Evolutionary conservation across 2,888 invertebrate genomes (phyloP), one percentile per base, ranked within the genome.

Genomic region (Tenthredo amoena): DNA sequence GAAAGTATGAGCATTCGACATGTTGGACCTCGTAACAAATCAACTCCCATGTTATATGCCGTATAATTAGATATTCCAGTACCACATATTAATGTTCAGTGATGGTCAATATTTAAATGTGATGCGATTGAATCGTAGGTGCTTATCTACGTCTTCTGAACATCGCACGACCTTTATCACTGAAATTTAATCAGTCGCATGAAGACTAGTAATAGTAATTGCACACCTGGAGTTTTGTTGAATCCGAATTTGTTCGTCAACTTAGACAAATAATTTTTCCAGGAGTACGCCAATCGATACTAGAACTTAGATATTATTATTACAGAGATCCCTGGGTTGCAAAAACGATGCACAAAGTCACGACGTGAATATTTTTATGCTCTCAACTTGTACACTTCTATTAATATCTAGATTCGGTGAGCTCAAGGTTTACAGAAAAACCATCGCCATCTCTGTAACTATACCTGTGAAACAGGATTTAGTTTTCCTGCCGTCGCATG

Each of bases 11-110:
- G n/a, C 55, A n/a, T 18, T 55, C n/a, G 55, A n/a, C n/a, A 7
- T 55, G 55, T 7, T n/a, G n/a, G n/a, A 55, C 55, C n/a, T 6
- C 7, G 7, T 55, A 1, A 55, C n/a, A 7, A n/a, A 72, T n/a
- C 7, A 72, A 43, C 88, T 89, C 89, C 90, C 88, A 89, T 89
- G 85, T 89, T 89, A 90, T 89, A 89, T 89, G 88, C 89, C 88
- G 88, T 89, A 88, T 88, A 88, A 89, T 21, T 89, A 89, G 87
- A 88, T 89, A 88, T 90, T 79, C 55, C 79, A n/a, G 58, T 79
- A 55, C 31, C 26, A 10, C 79, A 79, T n/a, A 58, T 9, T n/a
- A 12, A 37, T n/a, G 34, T 47, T 55, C n/a, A 31, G 31, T 77
- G 15, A 31, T 26, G 31, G 47, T 18, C 37, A n/a, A 43, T 37